These are phyloP conservation scores for Macaria notata DNA, from an alignment of 2,888 invertebrate genomes.

Conservation along the genomic window DNA sequence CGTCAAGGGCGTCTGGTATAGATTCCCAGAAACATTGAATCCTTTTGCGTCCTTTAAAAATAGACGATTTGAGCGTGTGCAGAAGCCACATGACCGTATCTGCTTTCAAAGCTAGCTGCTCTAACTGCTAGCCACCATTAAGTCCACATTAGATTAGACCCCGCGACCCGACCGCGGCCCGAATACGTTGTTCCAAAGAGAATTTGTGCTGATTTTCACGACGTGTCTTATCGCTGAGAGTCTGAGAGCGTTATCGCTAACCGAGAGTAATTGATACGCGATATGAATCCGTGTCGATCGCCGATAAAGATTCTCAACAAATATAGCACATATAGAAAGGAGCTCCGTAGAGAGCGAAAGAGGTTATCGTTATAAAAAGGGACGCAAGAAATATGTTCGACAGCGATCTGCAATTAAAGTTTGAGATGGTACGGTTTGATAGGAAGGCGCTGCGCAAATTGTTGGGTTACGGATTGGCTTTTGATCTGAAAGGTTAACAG, in stretches of 20 bases:
- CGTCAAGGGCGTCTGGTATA: slow-evolving; percentile 28
- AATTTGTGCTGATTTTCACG: slow-evolving; percentile 60
- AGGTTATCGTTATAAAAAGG: slow-evolving; percentile 28
- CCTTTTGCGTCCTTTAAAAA: slow-evolving; percentile 43
- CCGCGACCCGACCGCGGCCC: slow-evolving; percentile 40
- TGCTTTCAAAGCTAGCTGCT: slow-evolving; percentile 41
- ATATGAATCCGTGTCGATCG: slow-evolving; percentile 48
- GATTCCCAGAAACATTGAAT: slow-evolving; percentile 33
- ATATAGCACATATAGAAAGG: slow-evolving; percentile 28
- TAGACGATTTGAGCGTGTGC: slow-evolving; percentile 33
- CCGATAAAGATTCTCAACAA: slow-evolving; percentile 38
- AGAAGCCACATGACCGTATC: slow-evolving; percentile 44
- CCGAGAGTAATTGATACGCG: slow-evolving; percentile 54
- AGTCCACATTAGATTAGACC: slow-evolving; percentile 50
- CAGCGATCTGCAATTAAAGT: slow-evolving; percentile 40
- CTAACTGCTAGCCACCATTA: slow-evolving; percentile 49
- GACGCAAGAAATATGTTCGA: slow-evolving; percentile 28
- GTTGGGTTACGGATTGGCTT: slow-evolving; percentile 34
- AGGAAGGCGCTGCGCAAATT: slow-evolving; percentile 41
- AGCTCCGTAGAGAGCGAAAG: slow-evolving; percentile 22
- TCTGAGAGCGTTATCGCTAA: slow-evolving; percentile 48
- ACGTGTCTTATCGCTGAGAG: slow-evolving; percentile 64
- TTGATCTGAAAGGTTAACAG: slow-evolving; percentile 40
- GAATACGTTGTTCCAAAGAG: slow-evolving; percentile 56
- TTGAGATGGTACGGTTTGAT: slow-evolving; percentile 39